Conservation (phyloP, 2,888 invertebrate species). For the Eupithecia centaureata region DNA sequence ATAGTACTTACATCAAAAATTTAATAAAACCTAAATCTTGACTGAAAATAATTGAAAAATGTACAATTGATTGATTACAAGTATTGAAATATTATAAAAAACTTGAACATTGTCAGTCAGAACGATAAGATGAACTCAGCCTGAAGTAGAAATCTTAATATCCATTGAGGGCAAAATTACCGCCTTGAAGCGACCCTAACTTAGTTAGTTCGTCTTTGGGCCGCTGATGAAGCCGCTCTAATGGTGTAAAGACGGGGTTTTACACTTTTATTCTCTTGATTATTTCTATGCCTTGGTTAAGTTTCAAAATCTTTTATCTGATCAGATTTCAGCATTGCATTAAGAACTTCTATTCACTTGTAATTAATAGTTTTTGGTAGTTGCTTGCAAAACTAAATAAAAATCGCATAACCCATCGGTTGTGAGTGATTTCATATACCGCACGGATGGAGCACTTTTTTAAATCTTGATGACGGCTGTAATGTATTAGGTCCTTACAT, state of each 20-base stretch:
- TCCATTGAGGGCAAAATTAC: slow-evolving; percentile 9
- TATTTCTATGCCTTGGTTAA: not conserved
- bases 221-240: slow-evolving; percentile 19
- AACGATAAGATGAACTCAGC: not conserved
- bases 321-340: not conserved
- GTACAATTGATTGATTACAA: no score
- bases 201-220: slow-evolving; percentile 18
- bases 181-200: slow-evolving; percentile 8
- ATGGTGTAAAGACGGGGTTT: slow-evolving; percentile 11
- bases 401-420: no score
- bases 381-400: not conserved
- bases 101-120: no score
- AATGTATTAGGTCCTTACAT: no score
- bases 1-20: no score
- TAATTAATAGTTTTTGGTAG: not conserved
- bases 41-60: no score
- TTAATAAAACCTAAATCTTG: no score
- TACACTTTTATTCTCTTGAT: slow-evolving; percentile 2
- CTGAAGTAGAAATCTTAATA: no score
- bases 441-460: no score
- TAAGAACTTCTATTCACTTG: not conserved
- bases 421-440: no score
- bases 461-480: no score
- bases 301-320: not conserved
- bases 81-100: no score